Conservation (phyloP, 2,113 vertebrate genomes). For the Capreolus pygargus region DNA sequence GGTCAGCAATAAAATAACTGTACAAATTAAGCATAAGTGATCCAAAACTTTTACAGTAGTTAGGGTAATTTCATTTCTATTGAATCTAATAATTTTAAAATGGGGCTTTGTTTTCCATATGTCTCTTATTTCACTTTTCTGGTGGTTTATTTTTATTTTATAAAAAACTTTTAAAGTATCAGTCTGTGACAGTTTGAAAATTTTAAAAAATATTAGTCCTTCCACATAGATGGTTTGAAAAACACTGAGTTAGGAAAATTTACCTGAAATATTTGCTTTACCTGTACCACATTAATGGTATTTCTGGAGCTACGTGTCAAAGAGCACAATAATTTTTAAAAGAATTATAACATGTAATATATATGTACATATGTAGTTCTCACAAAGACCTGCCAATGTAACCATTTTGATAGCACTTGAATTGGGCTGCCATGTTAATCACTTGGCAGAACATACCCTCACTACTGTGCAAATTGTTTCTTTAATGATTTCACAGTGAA, state of each 20-base stretch:
- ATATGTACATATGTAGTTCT: background rate
- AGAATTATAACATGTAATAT: background rate
- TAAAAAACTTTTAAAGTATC: background rate
- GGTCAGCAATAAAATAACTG: background rate
- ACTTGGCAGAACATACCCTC: background rate
- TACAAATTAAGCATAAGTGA: background rate
- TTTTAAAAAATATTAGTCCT: background rate
- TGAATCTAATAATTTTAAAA: background rate
- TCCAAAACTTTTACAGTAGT: background rate
- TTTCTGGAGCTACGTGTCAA: background rate
- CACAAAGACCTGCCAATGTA: background rate
- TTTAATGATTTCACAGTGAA: background rate
- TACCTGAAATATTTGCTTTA: background rate
- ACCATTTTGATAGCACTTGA: background rate
- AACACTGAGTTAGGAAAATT: constrained; percentile 30
- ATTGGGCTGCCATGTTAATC: background rate
- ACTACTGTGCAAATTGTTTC: background rate
- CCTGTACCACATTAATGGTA: background rate
- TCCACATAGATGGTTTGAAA: background rate
- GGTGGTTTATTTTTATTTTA: background rate
- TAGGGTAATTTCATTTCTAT: background rate
- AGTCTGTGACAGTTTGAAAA: background rate
- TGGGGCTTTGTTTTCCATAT: background rate
- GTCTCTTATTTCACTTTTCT: constrained; percentile 1
- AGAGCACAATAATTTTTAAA: background rate